Percentiles rank a stretch among this genome's conserved stretches.
These are phyloP conservation scores for Microctonus hyperodae DNA, from an alignment of 2,888 invertebrate genomes.

Conservation along the genomic window DNA sequence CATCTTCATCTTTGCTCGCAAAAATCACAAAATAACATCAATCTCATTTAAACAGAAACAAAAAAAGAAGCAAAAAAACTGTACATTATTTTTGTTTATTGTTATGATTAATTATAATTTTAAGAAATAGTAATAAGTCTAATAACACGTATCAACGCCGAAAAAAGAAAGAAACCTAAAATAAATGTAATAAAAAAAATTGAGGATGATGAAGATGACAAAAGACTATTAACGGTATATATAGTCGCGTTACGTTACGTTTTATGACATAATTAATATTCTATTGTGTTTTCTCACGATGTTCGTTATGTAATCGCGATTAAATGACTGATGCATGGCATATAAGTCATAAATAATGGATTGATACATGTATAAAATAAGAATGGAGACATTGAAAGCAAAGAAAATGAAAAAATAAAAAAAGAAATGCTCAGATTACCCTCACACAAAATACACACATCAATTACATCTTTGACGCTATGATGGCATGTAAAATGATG, in stretches of 20 bases:
- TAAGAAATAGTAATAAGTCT: not conserved
- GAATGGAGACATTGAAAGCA: constrained; percentile 24
- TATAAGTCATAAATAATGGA: constrained; percentile 24
- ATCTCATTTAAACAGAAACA: not conserved
- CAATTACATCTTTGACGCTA: constrained; percentile 48
- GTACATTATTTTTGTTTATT: constrained; percentile 28
- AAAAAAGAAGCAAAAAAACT: constrained; percentile 14
- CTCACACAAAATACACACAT: constrained; percentile 20
- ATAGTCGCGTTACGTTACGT: constrained; percentile 41
- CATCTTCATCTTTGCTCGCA: constrained; percentile 24
- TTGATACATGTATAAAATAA: constrained; percentile 32
- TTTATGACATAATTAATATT: constrained; percentile 44
- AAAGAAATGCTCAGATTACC: constrained; percentile 13
- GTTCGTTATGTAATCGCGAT: constrained; percentile 38
- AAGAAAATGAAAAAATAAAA: constrained; percentile 16
- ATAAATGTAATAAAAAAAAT: constrained; percentile 5
- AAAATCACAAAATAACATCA: no score
- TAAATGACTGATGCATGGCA: constrained; percentile 31
- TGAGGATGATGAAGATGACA: constrained; percentile 23
- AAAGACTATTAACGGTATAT: constrained; percentile 36
- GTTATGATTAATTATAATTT: not conserved
- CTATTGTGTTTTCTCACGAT: constrained; percentile 40
- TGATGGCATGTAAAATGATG: constrained; percentile 58
- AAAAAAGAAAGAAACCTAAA: constrained; percentile 3
- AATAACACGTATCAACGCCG: not conserved